These are phyloP conservation scores for Conomelus anceps DNA, from an alignment of 2,888 invertebrate species.

Conservation along the genomic window DNA sequence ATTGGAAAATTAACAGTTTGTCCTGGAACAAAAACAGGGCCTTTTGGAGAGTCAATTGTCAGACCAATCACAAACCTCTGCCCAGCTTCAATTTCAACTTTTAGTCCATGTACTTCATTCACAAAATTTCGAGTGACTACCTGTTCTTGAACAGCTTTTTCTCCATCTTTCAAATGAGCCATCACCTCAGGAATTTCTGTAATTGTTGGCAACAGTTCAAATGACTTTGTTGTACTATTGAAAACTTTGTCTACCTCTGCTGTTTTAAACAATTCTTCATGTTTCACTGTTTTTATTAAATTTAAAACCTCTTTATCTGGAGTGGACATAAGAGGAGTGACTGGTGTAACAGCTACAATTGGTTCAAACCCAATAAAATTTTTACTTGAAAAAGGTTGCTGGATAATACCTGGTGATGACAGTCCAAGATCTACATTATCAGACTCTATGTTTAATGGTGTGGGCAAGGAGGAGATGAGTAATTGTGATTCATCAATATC, in stretches of 20 bases:
- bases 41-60: conserved; percentile 61
- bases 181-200: conserved; percentile 58
- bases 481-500: conserved; percentile 53
- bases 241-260: conserved; percentile 55
- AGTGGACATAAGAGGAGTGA: conserved; percentile 50
- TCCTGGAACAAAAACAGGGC: conserved; percentile 66
- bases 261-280: conserved; percentile 53
- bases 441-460: conserved; percentile 48
- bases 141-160: conserved; percentile 44
- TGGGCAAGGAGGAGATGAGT: conserved; percentile 44
- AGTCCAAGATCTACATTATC: conserved; percentile 48
- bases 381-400: conserved; percentile 45
- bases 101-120: conserved; percentile 54
- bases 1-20: conserved; percentile 63
- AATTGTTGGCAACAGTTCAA: conserved; percentile 54
- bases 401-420: conserved; percentile 38
- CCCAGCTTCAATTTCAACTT: conserved; percentile 57
- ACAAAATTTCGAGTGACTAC: conserved; percentile 50
- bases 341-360: conserved; percentile 55
- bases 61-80: conserved; percentile 62
- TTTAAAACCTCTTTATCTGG: conserved; percentile 46
- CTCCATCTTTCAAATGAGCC: conserved; percentile 46
- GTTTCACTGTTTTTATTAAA: conserved; percentile 50
- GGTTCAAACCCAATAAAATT: conserved; percentile 52
- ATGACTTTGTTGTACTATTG: conserved; percentile 42